Percentiles rank a stretch among this genome's conserved stretches.
Conservation (phyloP, 2,888 invertebrate species). For the Calameuta idolon region DNA sequence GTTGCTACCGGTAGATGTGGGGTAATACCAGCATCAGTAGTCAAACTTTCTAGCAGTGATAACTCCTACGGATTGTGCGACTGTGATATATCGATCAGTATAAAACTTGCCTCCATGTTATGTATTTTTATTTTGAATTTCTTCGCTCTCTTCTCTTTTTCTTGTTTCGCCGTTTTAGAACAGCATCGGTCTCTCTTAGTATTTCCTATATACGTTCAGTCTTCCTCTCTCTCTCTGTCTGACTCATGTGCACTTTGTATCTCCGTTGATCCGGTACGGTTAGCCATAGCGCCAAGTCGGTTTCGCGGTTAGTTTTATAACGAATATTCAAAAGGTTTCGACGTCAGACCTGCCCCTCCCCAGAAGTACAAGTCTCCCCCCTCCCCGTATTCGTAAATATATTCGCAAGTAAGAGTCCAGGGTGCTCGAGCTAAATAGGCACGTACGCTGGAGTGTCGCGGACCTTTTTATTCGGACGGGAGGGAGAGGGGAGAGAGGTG, state of each 20-base stretch:
- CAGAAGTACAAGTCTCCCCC: slow-evolving; percentile 8
- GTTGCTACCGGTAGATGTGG: neutral
- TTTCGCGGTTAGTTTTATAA: slow-evolving; percentile 35
- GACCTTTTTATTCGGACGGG: neutral
- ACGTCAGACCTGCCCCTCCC: slow-evolving; percentile 30
- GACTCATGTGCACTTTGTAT: slow-evolving; percentile 5
- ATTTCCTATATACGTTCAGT: slow-evolving; percentile 12
- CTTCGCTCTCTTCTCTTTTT: slow-evolving; percentile 17
- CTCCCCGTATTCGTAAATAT: neutral
- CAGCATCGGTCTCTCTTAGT: neutral
- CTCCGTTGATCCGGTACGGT: neutral
- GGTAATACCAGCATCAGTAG: neutral
- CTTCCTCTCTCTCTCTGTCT: slow-evolving; percentile 9
- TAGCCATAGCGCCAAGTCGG: slow-evolving; percentile 26
- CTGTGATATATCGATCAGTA: neutral
- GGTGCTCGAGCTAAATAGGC: neutral
- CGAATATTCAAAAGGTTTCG: slow-evolving; percentile 41
- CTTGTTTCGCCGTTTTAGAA: slow-evolving; percentile 16
- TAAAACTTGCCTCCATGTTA: neutral
- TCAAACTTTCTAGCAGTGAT: neutral
- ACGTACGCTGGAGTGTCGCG: neutral
- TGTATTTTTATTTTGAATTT: neutral
- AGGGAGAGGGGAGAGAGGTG: neutral
- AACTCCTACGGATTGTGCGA: neutral
- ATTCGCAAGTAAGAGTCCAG: neutral